Base-by-base conservation (phyloP, 92 coral and sea anemone species). In the Anthopleura xanthogrammica region DNA sequence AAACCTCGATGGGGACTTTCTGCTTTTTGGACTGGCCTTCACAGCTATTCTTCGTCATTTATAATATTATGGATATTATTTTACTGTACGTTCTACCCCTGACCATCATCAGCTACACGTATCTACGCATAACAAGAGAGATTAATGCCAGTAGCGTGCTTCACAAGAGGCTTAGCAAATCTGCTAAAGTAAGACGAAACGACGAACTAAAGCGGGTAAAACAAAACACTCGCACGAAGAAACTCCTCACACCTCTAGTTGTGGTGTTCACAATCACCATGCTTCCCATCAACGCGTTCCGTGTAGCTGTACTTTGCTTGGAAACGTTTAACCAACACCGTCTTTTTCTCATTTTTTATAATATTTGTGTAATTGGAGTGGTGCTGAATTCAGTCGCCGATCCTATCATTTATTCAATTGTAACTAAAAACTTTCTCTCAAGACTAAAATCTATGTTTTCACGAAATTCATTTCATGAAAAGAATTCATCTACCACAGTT, bases 1-100 rank as follows among this genome's bases (percentile, higher is more conserved):
- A 91, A 41, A 71, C 39, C 10, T 40, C 84, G 16, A 46, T 40
- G 0, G 91, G 77, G 22, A 66, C 77, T 19, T 84, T 85, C 60
- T 95, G 98, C 88, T 42, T 54, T 11, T 79, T 92, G 24, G 80
- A 23, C 2, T 95, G 98, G 98, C 88, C 88, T 7, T 88, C 98
- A 1, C 78, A 24, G 7, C 41, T 74, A 0, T 82, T 83, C 77
- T 83, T 82, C 60, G 74, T 52, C 13, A 80, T 85, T 16, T 86
- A 86, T 65, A 86, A 75, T 29, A 16, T 55, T 39, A 42, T 60
- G 52, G 85, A 80, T 39, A 78, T 85, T 13, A 46, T 85, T 79
- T 16, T 82, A 8, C 72, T 84, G 22, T 90, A 88, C 57, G 57
- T 88, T 43, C 74, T 90, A 9, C 94, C 94, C 2, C 85, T 90